Percentiles rank a stretch among this genome's conserved stretches.
phyloP scores from a whole-genome alignment of 2,888 invertebrate species.

The Drosophila dives region DNA sequence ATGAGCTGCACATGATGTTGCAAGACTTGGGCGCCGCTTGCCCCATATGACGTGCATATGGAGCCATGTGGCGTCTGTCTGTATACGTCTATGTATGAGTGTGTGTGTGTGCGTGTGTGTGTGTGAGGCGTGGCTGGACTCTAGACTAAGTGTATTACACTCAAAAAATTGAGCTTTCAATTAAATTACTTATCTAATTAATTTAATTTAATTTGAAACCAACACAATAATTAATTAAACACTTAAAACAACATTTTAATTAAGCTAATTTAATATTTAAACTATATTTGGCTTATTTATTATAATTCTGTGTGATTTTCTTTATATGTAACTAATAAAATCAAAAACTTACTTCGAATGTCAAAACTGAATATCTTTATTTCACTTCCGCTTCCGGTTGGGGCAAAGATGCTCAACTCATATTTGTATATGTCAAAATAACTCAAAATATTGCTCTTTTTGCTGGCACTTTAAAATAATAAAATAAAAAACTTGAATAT shows the following conservation, averaged over 20 bases:
- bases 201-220: background rate
- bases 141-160: slow-evolving; percentile 28
- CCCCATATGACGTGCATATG: slow-evolving; percentile 54
- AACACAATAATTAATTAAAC: background rate
- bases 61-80: slow-evolving; percentile 11
- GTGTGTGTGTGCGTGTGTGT: slow-evolving; percentile 23
- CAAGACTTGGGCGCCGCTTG: slow-evolving; percentile 52
- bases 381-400: background rate
- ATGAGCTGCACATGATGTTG: slow-evolving; percentile 65
- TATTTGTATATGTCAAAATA: background rate
- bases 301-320: background rate
- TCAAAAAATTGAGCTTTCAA: background rate
- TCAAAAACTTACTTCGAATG: background rate
- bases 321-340: background rate
- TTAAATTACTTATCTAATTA: background rate
- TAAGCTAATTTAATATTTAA: background rate
- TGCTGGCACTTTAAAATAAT: no score
- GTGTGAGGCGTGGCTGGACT: slow-evolving; percentile 59
- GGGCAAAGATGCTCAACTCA: background rate
- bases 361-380: background rate
- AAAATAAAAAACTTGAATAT: background rate
- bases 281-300: background rate
- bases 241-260: background rate
- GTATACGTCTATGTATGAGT: background rate
- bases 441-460: background rate